Conservation (phyloP, 2,888 invertebrate genomes). For the Drosophila engyochracea region DNA sequence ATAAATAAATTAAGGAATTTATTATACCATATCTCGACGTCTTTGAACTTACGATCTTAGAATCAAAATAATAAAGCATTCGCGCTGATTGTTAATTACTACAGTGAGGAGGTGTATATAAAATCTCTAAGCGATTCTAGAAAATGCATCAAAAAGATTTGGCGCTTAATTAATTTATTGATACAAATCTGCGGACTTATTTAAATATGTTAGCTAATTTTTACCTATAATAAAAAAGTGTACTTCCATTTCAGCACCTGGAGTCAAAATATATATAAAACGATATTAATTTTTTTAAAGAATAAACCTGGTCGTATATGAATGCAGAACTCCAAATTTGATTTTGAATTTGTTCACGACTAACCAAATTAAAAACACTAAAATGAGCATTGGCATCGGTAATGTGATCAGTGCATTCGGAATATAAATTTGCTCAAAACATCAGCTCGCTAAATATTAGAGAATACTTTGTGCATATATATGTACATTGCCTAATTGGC, state of each 20-base stretch:
- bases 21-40: background rate
- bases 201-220: background rate
- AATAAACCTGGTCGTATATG: background rate
- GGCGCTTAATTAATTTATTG: background rate
- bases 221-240: background rate
- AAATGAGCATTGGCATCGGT: background rate
- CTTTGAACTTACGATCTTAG: background rate
- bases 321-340: background rate
- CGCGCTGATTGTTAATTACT: background rate
- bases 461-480: slow-evolving; percentile 42
- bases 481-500: slow-evolving; percentile 54
- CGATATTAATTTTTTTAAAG: background rate
- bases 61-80: background rate
- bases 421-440: slow-evolving; percentile 4
- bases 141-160: background rate
- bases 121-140: background rate
- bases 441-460: slow-evolving; percentile 46
- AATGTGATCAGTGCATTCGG: background rate
- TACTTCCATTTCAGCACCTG: background rate
- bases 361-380: background rate
- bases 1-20: background rate
- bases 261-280: background rate
- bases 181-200: background rate
- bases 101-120: background rate
- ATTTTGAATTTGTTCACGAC: background rate